phyloP scores from a whole-genome alignment of 2,113 vertebrate species.

The Hippocampus zosterae region DNA sequence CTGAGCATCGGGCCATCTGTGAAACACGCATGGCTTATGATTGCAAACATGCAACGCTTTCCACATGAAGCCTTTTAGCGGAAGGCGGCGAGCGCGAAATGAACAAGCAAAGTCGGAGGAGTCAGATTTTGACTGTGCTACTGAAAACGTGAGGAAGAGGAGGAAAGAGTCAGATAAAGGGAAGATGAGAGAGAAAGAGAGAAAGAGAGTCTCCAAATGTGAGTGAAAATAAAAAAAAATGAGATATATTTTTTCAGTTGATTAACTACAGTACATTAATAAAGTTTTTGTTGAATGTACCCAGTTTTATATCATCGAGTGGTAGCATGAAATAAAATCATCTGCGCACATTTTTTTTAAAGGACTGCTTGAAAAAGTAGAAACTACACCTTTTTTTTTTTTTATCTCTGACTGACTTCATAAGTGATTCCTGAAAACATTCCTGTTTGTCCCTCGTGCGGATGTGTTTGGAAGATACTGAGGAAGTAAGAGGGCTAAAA shows the following conservation, averaged over 20 bases:
- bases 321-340: too few species aligned
- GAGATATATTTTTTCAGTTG: too few species aligned
- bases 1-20: constrained; percentile 2
- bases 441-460: not conserved
- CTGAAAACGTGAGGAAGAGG: not conserved
- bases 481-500: not conserved
- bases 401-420: not conserved
- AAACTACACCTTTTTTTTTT: too few species aligned
- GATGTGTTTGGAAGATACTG: constrained; percentile 9
- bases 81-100: not conserved
- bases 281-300: too few species aligned
- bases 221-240: too few species aligned
- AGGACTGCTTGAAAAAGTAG: too few species aligned
- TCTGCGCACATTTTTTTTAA: too few species aligned
- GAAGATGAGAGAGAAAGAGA: not conserved
- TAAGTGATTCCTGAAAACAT: not conserved
- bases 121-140: not conserved
- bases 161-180: not conserved
- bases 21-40: constrained; percentile 3
- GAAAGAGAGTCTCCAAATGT: too few species aligned
- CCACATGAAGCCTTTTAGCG: not conserved
- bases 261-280: too few species aligned
- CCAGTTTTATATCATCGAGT: too few species aligned
- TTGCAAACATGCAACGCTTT: constrained; percentile 2
- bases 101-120: not conserved